A percentile compares a stretch with the other conserved stretches of the same genome.
phyloP scores from a whole-genome alignment of 2,888 invertebrate genomes.

The Megalurothrips usitatus region DNA sequence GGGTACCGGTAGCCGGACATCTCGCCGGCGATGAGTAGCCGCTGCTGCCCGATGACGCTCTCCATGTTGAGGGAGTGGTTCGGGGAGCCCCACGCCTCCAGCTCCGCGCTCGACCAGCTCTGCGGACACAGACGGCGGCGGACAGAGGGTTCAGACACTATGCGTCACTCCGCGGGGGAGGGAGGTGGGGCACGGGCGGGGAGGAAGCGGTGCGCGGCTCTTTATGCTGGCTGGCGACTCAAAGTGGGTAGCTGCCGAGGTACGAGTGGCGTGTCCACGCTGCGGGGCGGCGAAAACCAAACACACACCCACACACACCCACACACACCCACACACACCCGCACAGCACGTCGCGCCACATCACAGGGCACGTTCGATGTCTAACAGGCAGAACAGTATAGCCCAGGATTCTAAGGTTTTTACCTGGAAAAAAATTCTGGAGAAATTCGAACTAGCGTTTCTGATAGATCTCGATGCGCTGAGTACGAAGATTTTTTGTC shows the following conservation, averaged over 20 bases:
- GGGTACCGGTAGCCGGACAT: constrained; percentile 60
- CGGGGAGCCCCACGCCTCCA: constrained; percentile 35
- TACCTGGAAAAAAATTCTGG: too few species aligned
- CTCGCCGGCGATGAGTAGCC: constrained; percentile 53
- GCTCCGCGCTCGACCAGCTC: constrained; percentile 40
- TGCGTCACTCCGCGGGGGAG: too few species aligned
- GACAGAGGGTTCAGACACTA: not conserved
- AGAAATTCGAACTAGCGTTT: too few species aligned
- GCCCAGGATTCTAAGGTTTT: too few species aligned
- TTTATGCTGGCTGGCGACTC: not conserved
- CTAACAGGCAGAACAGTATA: too few species aligned
- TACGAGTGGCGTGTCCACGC: not conserved
- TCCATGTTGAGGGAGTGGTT: constrained; percentile 46
- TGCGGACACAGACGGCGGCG: constrained; percentile 30
- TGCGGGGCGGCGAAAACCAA: not conserved
- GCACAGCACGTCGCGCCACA: too few species aligned
- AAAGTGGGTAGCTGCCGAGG: too few species aligned
- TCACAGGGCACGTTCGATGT: too few species aligned
- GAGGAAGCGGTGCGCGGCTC: not conserved
- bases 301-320: not conserved
- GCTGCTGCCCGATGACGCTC: constrained; percentile 56
- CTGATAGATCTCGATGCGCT: too few species aligned
- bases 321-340: not conserved
- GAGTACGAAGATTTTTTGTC: too few species aligned
- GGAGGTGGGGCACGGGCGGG: not conserved